These are phyloP conservation scores for Zenarchopterus dispar DNA, from an alignment of 2,797 vertebrate genomes.

Conservation along the genomic window DNA sequence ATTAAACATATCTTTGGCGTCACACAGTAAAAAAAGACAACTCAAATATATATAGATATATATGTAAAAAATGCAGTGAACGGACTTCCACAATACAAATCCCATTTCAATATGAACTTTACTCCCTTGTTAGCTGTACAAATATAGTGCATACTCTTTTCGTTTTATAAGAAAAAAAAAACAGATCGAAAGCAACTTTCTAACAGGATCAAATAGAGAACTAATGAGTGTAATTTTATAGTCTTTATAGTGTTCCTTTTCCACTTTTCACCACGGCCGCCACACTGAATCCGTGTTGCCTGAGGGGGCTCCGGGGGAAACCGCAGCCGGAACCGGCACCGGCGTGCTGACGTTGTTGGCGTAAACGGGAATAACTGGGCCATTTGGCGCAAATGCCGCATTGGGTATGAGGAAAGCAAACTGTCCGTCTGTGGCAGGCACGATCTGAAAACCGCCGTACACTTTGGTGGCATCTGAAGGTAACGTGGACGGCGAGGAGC, in stretches of 20 bases:
- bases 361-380: conserved; percentile 92
- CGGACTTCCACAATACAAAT: conserved; percentile 93
- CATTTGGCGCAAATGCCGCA: conserved; percentile 89
- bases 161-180: conserved; percentile 80
- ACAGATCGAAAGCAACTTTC: conserved; percentile 59
- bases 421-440: conserved; percentile 95
- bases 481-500: conserved; percentile 74
- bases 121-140: conserved; percentile 90
- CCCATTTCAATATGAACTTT: conserved; percentile 98
- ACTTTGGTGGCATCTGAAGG: conserved; percentile 88
- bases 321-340: conserved; percentile 78
- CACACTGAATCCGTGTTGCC: conserved; percentile 94
- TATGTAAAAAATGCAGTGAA: conserved; percentile 87
- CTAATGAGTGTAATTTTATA: conserved; percentile 71
- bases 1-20: conserved; percentile 96
- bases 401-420: conserved; percentile 98
- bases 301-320: conserved; percentile 88
- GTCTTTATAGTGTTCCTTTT: conserved; percentile 54
- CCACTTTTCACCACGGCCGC: conserved; percentile 92
- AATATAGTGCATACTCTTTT: conserved; percentile 92
- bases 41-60: conserved; percentile 84
- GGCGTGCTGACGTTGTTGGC: conserved; percentile 82
- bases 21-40: conserved; percentile 88
- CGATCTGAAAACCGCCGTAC: conserved; percentile 95
- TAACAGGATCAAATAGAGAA: conserved; percentile 74